These are phyloP conservation scores for Apteryx owenii DNA, from an alignment of 2,113 vertebrate genomes.

Conservation along the genomic window DNA sequence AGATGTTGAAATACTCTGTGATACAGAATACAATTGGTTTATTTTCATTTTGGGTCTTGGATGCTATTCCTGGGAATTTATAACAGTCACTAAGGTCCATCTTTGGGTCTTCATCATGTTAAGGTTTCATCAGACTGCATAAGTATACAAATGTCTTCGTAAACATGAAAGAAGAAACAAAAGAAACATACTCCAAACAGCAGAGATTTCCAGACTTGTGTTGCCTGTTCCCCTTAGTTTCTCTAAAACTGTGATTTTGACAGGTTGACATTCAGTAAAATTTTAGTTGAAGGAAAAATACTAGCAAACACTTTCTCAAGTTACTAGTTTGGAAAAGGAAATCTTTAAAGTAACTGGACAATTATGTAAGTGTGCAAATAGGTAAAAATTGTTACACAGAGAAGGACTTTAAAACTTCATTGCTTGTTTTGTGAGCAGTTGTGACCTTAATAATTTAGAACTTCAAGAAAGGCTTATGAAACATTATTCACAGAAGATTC, in stretches of 20 bases:
- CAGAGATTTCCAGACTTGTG: not conserved
- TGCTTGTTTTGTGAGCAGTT: slow-evolving; percentile 28
- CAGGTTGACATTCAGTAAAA: not conserved
- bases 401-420: slow-evolving; percentile 16
- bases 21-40: not conserved
- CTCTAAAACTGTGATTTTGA: not conserved
- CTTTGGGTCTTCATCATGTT: not conserved
- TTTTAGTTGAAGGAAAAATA: not conserved
- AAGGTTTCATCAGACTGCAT: not conserved
- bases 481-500: slow-evolving; percentile 13
- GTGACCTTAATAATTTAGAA: slow-evolving; percentile 25
- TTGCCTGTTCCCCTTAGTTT: not conserved
- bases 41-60: not conserved
- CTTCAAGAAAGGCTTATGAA: slow-evolving; percentile 33
- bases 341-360: slow-evolving; percentile 14
- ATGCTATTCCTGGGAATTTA: not conserved
- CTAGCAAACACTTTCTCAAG: not conserved
- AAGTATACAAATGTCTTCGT: not conserved
- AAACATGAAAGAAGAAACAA: not conserved
- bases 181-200: not conserved
- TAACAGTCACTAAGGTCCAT: not conserved
- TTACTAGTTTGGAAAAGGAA: not conserved
- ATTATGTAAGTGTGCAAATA: not conserved
- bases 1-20: not conserved
- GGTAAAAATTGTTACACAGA: not conserved